Evolutionary conservation across 2,797 vertebrate genomes (phyloP).

Genomic region (Sebastes hubbsi): DNA sequence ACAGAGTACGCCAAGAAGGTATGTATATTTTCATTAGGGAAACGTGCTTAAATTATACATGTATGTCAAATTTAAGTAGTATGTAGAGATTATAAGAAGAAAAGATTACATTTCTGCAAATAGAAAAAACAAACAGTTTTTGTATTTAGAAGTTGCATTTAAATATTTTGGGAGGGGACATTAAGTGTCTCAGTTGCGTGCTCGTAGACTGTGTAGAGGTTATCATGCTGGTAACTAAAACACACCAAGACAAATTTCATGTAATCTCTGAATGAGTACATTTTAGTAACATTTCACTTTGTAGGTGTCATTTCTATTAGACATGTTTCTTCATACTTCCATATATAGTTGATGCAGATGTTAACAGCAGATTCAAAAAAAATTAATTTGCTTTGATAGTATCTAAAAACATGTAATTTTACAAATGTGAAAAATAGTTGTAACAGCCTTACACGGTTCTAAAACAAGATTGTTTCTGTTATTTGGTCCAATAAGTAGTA

Average conservation of each 20-base stretch:
- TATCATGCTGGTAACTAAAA: not conserved
- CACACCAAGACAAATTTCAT: not conserved
- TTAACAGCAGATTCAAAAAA: not conserved
- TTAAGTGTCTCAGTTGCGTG: not conserved
- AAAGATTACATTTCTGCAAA: not conserved
- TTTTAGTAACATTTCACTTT: not conserved
- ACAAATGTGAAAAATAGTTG: not conserved
- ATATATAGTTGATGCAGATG: not conserved
- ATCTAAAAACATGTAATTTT: not conserved
- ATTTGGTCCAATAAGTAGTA: not conserved
- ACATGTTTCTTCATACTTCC: not conserved
- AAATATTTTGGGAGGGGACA: not conserved
- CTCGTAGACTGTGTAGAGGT: too few relatives aligned
- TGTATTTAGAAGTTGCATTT: not conserved
- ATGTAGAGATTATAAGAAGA: not conserved
- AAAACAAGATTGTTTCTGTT: not conserved
- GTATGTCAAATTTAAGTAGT: not conserved
- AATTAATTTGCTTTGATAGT: accelerated
- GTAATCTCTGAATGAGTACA: not conserved
- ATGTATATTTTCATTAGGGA: conserved; percentile 20
- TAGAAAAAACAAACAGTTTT: not conserved
- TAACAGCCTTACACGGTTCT: not conserved
- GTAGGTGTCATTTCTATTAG: not conserved
- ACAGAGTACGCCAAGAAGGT: conserved; percentile 96
- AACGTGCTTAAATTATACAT: not conserved